These are phyloP conservation scores for Crematogaster levior DNA, from an alignment of 2,888 invertebrate genomes.

Conservation along the genomic window DNA sequence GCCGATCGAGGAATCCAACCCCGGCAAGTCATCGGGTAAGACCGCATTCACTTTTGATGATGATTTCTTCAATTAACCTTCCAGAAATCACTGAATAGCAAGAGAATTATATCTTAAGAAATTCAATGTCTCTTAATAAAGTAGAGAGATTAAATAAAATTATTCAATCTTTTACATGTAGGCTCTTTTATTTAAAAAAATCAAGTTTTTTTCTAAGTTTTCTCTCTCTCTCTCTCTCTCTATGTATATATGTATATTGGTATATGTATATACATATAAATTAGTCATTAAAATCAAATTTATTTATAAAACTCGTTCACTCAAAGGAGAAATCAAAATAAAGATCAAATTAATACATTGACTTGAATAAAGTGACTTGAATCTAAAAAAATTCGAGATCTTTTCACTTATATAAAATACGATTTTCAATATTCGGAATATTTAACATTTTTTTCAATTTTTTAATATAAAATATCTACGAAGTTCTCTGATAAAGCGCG, in stretches of 20 bases:
- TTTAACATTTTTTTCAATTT: background rate
- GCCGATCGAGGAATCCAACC: slow-evolving; percentile 82
- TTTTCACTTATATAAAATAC: background rate
- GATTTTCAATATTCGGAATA: background rate
- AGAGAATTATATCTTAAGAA: background rate
- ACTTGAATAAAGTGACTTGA: background rate
- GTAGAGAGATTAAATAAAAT: background rate
- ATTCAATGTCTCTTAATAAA: background rate
- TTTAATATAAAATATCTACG: slow-evolving; percentile 9
- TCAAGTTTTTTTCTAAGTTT: background rate
- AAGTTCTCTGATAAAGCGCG: slow-evolving; percentile 31
- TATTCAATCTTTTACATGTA: background rate
- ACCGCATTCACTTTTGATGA: slow-evolving; percentile 18
- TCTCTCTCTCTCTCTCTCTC: no score
- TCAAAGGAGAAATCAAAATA: background rate
- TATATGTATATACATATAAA: no score
- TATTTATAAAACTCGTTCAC: background rate
- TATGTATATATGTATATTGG: no score
- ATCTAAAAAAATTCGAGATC: background rate
- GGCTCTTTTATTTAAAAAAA: background rate
- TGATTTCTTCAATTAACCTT: slow-evolving; percentile 8
- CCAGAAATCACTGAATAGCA: no score
- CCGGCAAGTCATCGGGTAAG: slow-evolving; percentile 78
- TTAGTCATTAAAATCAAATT: background rate
- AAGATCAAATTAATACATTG: background rate